These are phyloP conservation scores for Neosilurus mollespiculum DNA, from an alignment of 2,797 vertebrate species.

Conservation along the genomic window DNA sequence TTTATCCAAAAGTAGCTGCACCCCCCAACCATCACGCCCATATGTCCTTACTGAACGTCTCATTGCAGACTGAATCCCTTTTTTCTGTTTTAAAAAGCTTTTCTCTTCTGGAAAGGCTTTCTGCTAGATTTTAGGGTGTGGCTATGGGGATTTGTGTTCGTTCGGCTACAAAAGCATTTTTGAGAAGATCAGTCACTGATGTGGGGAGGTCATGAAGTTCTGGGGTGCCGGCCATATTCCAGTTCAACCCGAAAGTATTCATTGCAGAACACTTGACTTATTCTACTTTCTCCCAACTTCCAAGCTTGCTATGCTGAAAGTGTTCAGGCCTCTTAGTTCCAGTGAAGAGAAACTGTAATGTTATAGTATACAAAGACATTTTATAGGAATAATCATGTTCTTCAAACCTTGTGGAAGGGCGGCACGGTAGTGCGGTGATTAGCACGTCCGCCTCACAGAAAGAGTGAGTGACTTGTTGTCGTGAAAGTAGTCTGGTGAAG, in stretches of 20 bases:
- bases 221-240: no score
- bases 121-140: not conserved
- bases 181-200: not conserved
- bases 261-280: not conserved
- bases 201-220: no score
- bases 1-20: no score
- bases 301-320: no score
- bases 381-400: no score
- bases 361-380: no score
- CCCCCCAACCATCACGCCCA: no score
- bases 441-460: no score
- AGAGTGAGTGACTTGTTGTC: not conserved
- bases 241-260: not conserved
- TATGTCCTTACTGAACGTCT: not conserved
- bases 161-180: not conserved
- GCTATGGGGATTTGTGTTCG: not conserved
- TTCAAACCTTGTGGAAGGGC: no score
- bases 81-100: not conserved
- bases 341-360: no score
- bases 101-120: not conserved
- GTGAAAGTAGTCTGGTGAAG: not conserved
- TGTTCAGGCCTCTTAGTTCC: not conserved
- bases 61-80: not conserved
- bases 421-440: no score
- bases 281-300: not conserved